Evolutionary conservation across 2,888 invertebrate genomes (phyloP).

Genomic region (Oegoconia quadripuncta): DNA sequence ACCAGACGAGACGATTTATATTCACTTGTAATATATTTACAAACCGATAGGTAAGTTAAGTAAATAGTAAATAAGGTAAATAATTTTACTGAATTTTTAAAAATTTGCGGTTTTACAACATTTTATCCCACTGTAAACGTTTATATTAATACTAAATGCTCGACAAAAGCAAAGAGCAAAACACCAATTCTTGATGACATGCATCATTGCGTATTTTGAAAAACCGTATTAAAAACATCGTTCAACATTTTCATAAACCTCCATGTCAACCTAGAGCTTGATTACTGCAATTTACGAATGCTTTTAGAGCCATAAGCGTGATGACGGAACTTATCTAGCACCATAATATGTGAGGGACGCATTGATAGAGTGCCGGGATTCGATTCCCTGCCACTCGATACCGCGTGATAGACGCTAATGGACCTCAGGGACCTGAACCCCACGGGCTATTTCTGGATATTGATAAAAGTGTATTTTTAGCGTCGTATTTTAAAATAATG

Average conservation of each 20-base stretch:
- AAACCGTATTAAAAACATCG: not conserved
- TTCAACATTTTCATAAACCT: constrained; percentile 2
- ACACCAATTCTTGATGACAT: no score
- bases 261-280: constrained; percentile 8
- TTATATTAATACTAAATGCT: no score
- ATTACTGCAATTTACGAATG: constrained; percentile 46
- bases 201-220: no score
- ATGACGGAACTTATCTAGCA: constrained; percentile 52
- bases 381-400: constrained; percentile 47
- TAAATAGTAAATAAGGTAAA: no score
- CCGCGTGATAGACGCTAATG: constrained; percentile 65
- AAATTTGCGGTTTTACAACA: no score
- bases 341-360: constrained; percentile 46
- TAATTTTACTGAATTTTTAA: no score
- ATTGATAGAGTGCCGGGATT: constrained; percentile 52
- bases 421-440: constrained; percentile 41
- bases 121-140: no score
- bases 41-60: no score
- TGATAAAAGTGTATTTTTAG: constrained; percentile 27
- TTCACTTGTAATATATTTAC: no score
- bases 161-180: no score
- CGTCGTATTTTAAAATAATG: not conserved
- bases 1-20: no score
- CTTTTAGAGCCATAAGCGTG: constrained; percentile 43
- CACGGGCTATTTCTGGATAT: constrained; percentile 27